Base-by-base conservation (phyloP, 2,113 vertebrate genomes). In the Melanostigma gelatinosum region DNA sequence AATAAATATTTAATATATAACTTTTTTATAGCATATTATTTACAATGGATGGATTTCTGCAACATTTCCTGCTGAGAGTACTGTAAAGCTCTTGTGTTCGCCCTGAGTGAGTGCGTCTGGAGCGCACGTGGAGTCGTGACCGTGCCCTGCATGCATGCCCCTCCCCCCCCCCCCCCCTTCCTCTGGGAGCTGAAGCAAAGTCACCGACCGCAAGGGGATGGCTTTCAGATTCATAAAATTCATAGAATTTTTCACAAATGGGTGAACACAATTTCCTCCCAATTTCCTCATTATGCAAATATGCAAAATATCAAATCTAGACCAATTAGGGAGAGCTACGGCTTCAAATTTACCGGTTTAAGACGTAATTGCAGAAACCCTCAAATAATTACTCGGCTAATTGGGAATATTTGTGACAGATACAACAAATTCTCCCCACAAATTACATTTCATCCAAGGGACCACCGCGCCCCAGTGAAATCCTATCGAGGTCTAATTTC, bases 211-310 rank as follows among this genome's bases (percentile, higher is more conserved):
- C 96, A 96, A 95, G 97, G 86, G 96, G 96, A 96, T 95, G 96
- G 95, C 96, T 97, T 97, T 98, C 96, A 97, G 96, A 99, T 99
- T 99, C 97, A 99, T 98, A 98, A 98, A 98, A 99, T 99, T 98
- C 97, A 99, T 98, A 97, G 97, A 96, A 97, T 97, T 95, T 82
- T 94, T 95, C 94, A 95, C 94, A 95, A 99, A 97, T 97, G 97
- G 97, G 96, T 98, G 98, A 98, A 99, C 97, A 98, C 98, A 99
- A 99, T 99, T 99, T 99, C 97, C 97, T 97, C 96, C 96, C 97
- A 98, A 98, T 99, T 98, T 98, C 96, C 97, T 97, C 97, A 99
- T 99, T 99, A 99, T 99, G 98, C 98, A 99, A 99, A 99, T 99
- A 98, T 98, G 97, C 97, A 97, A 98, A 99, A 98, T 98, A 99